Evolutionary conservation across 2,888 invertebrate genomes (phyloP).

Genomic region (Escarpia spicata): DNA sequence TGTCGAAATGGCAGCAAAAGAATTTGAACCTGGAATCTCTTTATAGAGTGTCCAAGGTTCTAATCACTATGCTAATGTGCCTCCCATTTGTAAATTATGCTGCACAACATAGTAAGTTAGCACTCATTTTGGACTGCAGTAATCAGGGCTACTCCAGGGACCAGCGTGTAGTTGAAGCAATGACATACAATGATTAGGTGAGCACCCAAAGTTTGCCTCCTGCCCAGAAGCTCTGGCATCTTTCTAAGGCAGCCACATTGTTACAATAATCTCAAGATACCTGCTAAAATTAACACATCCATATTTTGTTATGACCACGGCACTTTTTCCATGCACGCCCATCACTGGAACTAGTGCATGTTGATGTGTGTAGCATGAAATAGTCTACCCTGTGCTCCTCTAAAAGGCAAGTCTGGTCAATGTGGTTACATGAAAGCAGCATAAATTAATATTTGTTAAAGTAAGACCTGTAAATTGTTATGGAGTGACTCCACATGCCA

Average conservation of each 20-base stretch:
- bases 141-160: not conserved
- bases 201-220: not conserved
- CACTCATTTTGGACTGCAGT: not conserved
- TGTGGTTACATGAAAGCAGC: too few species aligned
- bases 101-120: not conserved
- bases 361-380: too few species aligned
- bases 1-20: too few species aligned
- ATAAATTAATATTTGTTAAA: not conserved
- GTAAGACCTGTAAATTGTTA: not conserved
- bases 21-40: too few species aligned
- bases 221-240: not conserved
- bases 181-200: not conserved
- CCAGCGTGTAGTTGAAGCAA: not conserved
- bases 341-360: too few species aligned
- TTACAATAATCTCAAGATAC: not conserved
- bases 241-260: not conserved
- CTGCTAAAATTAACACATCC: not conserved
- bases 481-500: not conserved
- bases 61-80: not conserved
- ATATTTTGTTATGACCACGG: not conserved
- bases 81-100: not conserved
- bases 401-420: too few species aligned
- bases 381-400: too few species aligned
- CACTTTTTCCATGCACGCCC: too few species aligned
- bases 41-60: too few species aligned